Percentiles rank a stretch among this genome's conserved stretches.
Conservation (phyloP, 2,888 invertebrate genomes). For the Archips xylosteana region DNA sequence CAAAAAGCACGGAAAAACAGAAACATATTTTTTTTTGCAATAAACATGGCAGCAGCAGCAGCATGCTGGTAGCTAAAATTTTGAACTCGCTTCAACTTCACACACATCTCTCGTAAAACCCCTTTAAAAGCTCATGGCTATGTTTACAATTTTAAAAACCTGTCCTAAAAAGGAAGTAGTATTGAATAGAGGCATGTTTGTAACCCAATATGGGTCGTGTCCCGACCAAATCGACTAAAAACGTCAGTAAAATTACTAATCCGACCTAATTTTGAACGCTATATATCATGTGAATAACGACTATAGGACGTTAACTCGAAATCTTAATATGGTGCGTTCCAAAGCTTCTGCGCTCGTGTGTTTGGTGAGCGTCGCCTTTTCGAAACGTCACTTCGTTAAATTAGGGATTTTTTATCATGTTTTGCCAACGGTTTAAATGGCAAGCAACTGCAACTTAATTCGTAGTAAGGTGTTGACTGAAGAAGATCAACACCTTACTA, state of each 20-base stretch:
- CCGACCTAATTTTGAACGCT: conserved; percentile 73
- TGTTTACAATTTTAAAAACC: conserved; percentile 8
- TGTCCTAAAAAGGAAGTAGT: conserved; percentile 22
- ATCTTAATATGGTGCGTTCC: conserved; percentile 61
- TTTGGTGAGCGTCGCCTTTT: conserved; percentile 53
- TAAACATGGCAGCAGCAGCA: too few species aligned
- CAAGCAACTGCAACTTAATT: too few species aligned
- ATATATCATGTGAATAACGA: conserved; percentile 71
- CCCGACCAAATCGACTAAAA: conserved; percentile 56
- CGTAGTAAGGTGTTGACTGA: too few species aligned
- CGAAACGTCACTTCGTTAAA: background rate
- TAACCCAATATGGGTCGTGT: conserved; percentile 58
- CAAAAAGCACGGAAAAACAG: too few species aligned
- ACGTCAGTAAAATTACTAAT: conserved; percentile 73
- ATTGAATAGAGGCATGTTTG: conserved; percentile 46
- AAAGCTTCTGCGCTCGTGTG: conserved; percentile 47
- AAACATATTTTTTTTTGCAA: background rate
- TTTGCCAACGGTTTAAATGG: too few species aligned
- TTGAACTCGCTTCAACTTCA: background rate
- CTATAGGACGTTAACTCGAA: conserved; percentile 58
- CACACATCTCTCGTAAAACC: background rate
- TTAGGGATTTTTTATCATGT: too few species aligned
- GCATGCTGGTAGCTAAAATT: background rate
- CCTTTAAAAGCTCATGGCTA: background rate
- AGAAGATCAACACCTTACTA: too few species aligned